Conservation (phyloP, 1,140 invertebrate species). For the Drosophila ananassae region DNA sequence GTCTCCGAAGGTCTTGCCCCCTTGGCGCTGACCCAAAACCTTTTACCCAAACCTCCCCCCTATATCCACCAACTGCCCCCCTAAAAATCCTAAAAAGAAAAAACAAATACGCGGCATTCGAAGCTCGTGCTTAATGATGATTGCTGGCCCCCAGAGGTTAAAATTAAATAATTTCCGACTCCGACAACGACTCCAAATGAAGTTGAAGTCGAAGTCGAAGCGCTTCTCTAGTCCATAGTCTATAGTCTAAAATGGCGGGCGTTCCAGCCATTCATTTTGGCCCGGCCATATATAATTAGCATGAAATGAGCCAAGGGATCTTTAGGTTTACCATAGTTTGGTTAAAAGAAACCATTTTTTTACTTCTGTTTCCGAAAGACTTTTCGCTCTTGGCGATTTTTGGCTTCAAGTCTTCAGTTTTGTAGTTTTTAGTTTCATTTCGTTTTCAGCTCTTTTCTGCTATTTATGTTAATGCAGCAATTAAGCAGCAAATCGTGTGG, state of each 20-base stretch:
- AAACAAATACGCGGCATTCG: conserved; percentile 63
- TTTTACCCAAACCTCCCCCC: conserved; percentile 39
- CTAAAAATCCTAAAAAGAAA: conserved; percentile 10
- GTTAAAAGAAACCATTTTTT: conserved; percentile 46
- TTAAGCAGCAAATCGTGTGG: conserved; percentile 76
- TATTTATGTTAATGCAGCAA: conserved; percentile 77
- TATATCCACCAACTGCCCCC: conserved; percentile 3
- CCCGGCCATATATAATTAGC: conserved; percentile 72
- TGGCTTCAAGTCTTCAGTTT: neutral
- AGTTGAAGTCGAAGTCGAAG: conserved; percentile 35
- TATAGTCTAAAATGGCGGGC: conserved; percentile 73
- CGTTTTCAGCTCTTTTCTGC: conserved; percentile 32
- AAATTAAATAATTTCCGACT: conserved; percentile 79
- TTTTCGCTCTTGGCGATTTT: conserved; percentile 70
- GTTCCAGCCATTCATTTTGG: conserved; percentile 61
- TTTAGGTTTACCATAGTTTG: conserved; percentile 57
- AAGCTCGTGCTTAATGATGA: conserved; percentile 78
- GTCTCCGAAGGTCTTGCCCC: conserved; percentile 49
- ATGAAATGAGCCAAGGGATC: conserved; percentile 80
- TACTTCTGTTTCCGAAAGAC: conserved; percentile 34
- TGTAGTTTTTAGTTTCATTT: conserved; percentile 27
- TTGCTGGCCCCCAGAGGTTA: conserved; percentile 79
- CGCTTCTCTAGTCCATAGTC: conserved; percentile 34
- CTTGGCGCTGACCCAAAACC: conserved; percentile 75
- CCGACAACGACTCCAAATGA: conserved; percentile 57